Evolutionary conservation across 1,140 invertebrate genomes (phyloP).

Genomic region (Berghia stephanieae): DNA sequence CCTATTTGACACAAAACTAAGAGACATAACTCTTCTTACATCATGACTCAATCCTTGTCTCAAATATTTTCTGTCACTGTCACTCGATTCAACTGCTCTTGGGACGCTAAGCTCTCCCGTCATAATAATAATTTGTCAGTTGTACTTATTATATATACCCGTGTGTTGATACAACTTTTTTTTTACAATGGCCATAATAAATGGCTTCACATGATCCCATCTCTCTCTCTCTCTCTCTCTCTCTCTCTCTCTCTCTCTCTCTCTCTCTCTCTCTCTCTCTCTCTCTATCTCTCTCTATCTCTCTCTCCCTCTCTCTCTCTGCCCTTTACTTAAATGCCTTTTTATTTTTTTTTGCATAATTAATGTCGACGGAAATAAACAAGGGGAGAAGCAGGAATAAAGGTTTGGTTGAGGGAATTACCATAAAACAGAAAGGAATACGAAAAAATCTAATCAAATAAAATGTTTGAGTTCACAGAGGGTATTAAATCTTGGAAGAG

Average conservation of each 20-base stretch:
- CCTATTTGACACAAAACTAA: no score
- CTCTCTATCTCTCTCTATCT: constrained; percentile 23
- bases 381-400: no score
- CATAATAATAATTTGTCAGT: constrained; percentile 3
- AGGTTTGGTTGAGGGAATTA: no score
- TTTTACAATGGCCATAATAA: not conserved
- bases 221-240: constrained; percentile 19
- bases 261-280: constrained; percentile 24
- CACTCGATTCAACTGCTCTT: not conserved
- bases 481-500: no score
- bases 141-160: not conserved
- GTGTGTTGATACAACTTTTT: not conserved
- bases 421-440: no score
- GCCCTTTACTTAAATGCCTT: constrained; percentile 5
- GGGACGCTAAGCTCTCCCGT: not conserved
- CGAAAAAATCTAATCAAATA: no score
- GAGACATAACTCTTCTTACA: no score
- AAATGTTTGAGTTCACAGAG: no score
- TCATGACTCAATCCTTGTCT: no score
- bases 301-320: constrained; percentile 19
- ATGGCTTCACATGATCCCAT: not conserved
- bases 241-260: constrained; percentile 1
- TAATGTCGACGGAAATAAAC: no score
- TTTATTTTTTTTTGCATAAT: no score
- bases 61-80: no score